Base-by-base conservation (phyloP, 2,797 vertebrate species). In the Gallinago stenura region DNA sequence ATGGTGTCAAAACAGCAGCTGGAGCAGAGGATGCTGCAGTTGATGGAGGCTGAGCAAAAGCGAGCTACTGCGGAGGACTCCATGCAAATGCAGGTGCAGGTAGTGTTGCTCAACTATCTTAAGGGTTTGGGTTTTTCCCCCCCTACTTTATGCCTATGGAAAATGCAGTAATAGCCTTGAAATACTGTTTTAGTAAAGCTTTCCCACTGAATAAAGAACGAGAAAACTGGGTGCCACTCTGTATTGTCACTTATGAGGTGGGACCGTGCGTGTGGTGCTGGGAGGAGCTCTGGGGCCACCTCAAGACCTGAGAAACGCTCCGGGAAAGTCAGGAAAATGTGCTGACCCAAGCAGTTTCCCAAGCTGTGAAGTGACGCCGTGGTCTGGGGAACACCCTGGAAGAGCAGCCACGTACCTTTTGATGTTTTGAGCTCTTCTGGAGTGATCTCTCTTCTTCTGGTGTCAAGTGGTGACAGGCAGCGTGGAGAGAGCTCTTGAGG, bases 1-100 rank as follows among this genome's bases (percentile, higher is more conserved):
- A 98, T 99, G 93, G 98, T 99, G 70, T 98, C 99, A 58, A 99
- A 99, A 88, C 99, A 99, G 85, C 98, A 99, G 92, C 97, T 99
- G 97, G 99, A 99, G 91, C 99, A 99, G 97, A 98, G 98, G 96
- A 98, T 99, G 95, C 95, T 98, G 98, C 99, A 99, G 95, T 98
- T 99, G 21, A 97, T 99, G 97, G 99, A 99, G 72, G 98, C 98
- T 37, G 99, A 99, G 6, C 98, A 99, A 96, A 99, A 99, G 97
- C 98, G 98, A 87, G 98, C 98, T 43, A 92, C 96, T 65, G 98
- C 99, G 11, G 99, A 99, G 61, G 99, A 99, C 78, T 97, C 98
- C 5, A 89, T 99, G 88, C 99, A 99, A 95, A 97, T 98, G 83
- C 98, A 98, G 90, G 96, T 99, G 88, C 99, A 99, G 99, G 97